Percentiles rank a stretch among this genome's conserved stretches.
Evolutionary conservation across 2,888 invertebrate genomes (phyloP).

Genomic region (Nephrotoma guestfalica): DNA sequence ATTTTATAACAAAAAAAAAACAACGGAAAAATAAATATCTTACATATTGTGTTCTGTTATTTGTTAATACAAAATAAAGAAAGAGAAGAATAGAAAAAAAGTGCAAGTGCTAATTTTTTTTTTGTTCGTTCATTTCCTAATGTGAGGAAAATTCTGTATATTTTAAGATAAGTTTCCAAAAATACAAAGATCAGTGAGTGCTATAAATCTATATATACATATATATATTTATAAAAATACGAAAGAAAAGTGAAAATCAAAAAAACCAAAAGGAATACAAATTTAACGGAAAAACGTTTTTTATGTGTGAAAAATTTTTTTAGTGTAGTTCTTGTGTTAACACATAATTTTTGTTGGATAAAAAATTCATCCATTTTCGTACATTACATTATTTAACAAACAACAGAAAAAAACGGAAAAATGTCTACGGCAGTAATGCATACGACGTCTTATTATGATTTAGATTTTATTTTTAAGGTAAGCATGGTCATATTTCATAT

Average conservation of each 20-base stretch:
- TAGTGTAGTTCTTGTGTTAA: background rate
- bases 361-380: background rate
- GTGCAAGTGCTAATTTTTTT: constrained; percentile 5
- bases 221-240: background rate
- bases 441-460: background rate
- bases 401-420: background rate
- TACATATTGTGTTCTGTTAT: background rate
- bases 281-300: background rate
- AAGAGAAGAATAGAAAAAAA: background rate
- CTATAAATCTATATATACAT: background rate
- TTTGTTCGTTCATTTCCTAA: background rate
- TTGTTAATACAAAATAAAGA: background rate
- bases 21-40: background rate
- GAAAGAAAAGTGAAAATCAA: background rate
- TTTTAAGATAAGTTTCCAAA: background rate
- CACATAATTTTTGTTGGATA: background rate
- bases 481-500: background rate
- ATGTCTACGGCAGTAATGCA: constrained; percentile 6
- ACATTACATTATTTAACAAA: background rate
- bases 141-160: background rate
- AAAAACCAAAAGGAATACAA: background rate
- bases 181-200: background rate
- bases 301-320: background rate
- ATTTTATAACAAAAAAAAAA: background rate
- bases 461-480: constrained; percentile 4